These are phyloP conservation scores for Falco biarmicus DNA, from an alignment of 2,797 vertebrate species.

Conservation along the genomic window DNA sequence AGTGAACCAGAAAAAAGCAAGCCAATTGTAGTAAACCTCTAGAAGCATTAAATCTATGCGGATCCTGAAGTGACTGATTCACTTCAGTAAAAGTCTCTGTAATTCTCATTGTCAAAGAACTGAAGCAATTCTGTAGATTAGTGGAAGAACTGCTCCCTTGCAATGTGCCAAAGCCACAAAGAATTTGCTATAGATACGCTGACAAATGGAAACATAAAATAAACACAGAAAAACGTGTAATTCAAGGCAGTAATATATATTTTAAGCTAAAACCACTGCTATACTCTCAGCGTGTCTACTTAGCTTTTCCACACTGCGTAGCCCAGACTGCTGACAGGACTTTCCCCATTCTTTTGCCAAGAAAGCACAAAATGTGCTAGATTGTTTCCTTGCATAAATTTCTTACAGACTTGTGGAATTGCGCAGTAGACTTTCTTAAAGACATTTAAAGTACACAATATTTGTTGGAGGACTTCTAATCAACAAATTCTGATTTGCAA, in stretches of 20 bases:
- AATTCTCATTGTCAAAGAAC: slow-evolving; percentile 3
- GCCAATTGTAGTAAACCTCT: neutral
- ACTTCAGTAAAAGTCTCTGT: neutral
- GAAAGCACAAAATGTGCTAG: neutral
- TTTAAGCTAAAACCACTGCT: neutral
- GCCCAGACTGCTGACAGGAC: neutral
- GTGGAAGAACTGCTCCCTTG: neutral
- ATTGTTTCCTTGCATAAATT: neutral
- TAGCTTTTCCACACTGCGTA: neutral
- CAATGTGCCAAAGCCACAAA: neutral
- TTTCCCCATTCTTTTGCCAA: neutral
- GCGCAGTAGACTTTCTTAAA: neutral
- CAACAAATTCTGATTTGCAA: neutral
- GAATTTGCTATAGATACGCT: rapidly evolving
- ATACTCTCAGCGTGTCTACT: neutral
- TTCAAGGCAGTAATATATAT: neutral
- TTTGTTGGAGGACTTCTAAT: neutral
- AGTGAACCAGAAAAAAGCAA: neutral
- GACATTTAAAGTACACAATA: neutral
- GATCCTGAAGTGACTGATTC: neutral
- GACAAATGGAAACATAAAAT: neutral
- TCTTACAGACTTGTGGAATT: neutral
- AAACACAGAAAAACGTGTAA: neutral
- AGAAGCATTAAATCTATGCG: neutral
- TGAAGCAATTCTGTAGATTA: neutral